Base-by-base conservation (phyloP, 2,888 invertebrate genomes). In the Eilema griseolum region DNA sequence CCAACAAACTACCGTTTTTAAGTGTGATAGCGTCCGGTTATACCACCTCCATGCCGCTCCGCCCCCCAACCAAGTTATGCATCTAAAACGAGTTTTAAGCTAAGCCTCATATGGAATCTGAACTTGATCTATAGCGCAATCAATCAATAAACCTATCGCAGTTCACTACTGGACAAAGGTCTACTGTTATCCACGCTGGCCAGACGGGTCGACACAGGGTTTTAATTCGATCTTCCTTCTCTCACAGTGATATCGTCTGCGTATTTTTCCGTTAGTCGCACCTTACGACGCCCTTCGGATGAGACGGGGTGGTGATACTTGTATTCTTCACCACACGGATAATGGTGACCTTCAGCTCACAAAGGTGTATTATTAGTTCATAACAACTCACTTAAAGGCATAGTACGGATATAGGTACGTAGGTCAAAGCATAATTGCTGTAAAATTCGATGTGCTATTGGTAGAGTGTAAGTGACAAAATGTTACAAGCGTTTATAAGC, bases 1-100 rank as follows among this genome's bases (percentile, higher is more conserved):
- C 67, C 67, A 65, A 66, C 72, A 71, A 74, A 78, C 61, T 74
- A 71, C 79, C 75, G 77, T 77, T 72, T 70, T 76, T 75, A 66
- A 66, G 73, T 72, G 70, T 67, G 64, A 76, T 76, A 75, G 69
- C 69, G 57, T 62, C 67, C 71, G 69, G 64, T 70, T 72, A 66
- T 67, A 11, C 31, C 23, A 52, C 24, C 28, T 33, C 65, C 63
- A 24, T 70, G 65, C 37, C 69, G 71, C 61, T 41, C 26, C 24
- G 33, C 26, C 46, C 23, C 31, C 41, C 24, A 8, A 11, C 52
- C 46, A 23, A 28, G 33, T 52, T 28, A n/a, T 33, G 12, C 20
- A n/a, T 20, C 52, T 65, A 24, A 56, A 70, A 66, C 70, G n/a
- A 56, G 66, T 70, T 66, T 70, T 28, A 46, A 66, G 60, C 75